Percentiles rank a stretch among this genome's conserved stretches.
These are phyloP conservation scores for Labia minor DNA, from an alignment of 2,888 invertebrate genomes.

Conservation along the genomic window DNA sequence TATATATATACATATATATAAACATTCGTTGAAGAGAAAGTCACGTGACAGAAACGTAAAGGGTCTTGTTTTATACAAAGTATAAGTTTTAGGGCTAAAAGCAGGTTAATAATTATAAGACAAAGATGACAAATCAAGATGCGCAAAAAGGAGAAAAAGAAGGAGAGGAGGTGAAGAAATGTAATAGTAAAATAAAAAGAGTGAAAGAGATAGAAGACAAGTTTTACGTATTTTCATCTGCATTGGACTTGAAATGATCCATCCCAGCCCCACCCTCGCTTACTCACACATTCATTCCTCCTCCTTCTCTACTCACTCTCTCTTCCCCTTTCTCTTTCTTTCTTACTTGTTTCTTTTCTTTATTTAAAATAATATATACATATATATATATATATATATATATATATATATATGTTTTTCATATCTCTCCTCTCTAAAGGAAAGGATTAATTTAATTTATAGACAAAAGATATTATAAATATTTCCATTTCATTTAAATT, in stretches of 20 bases:
- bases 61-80: slow-evolving; percentile 5
- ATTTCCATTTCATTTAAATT: too few relatives aligned
- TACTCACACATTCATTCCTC: background rate
- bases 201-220: background rate
- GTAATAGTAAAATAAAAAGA: slow-evolving; percentile 2
- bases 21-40: background rate
- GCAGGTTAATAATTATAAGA: slow-evolving; percentile 13
- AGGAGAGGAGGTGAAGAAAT: background rate
- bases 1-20: too few relatives aligned
- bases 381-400: too few relatives aligned
- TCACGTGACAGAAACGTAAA: background rate
- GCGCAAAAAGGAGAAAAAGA: background rate
- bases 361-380: too few relatives aligned
- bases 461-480: too few relatives aligned
- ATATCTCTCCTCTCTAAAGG: background rate
- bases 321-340: background rate
- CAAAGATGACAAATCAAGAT: slow-evolving; percentile 13
- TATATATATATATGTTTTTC: too few relatives aligned
- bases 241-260: slow-evolving; percentile 7
- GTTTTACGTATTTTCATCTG: slow-evolving; percentile 13
- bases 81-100: slow-evolving; percentile 13
- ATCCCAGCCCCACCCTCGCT: background rate
- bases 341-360: too few relatives aligned
- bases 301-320: background rate
- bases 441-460: background rate